Evolutionary conservation across 2,888 invertebrate genomes (phyloP).

Genomic region (Limnephilus rhombicus): DNA sequence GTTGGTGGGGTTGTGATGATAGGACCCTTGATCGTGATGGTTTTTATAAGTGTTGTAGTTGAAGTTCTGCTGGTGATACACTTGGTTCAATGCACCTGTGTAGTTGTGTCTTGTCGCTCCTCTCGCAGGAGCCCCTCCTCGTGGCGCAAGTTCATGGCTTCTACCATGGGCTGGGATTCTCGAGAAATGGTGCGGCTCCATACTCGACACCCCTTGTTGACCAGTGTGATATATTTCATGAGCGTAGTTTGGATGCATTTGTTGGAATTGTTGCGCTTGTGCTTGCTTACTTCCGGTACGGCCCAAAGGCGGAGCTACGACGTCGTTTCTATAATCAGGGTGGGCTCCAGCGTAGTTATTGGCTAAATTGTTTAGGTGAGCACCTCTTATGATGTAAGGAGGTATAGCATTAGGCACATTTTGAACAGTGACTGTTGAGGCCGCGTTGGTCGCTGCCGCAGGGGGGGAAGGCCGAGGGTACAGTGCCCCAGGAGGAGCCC

Average conservation of each 20-base stretch:
- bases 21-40: conserved; percentile 76
- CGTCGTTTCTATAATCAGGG: conserved; percentile 66
- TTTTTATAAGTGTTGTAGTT: conserved; percentile 76
- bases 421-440: conserved; percentile 77
- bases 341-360: conserved; percentile 71
- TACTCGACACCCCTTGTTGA: conserved; percentile 69
- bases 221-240: conserved; percentile 73
- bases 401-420: conserved; percentile 80
- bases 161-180: conserved; percentile 68
- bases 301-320: conserved; percentile 65
- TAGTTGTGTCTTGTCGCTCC: conserved; percentile 70
- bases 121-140: conserved; percentile 67
- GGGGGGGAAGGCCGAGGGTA: conserved; percentile 86
- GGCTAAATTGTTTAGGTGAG: conserved; percentile 70
- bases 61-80: conserved; percentile 74
- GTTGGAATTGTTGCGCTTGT: conserved; percentile 69
- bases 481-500: conserved; percentile 72
- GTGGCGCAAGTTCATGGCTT: conserved; percentile 67
- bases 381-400: conserved; percentile 78
- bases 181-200: conserved; percentile 69
- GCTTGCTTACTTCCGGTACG: conserved; percentile 68
- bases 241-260: conserved; percentile 69
- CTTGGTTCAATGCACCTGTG: conserved; percentile 72
- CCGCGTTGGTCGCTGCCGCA: conserved; percentile 80
- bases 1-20: conserved; percentile 73